A percentile compares a stretch with the other conserved stretches of the same genome.
phyloP scores from a whole-genome alignment of 2,797 vertebrate species.

The Huso huso region DNA sequence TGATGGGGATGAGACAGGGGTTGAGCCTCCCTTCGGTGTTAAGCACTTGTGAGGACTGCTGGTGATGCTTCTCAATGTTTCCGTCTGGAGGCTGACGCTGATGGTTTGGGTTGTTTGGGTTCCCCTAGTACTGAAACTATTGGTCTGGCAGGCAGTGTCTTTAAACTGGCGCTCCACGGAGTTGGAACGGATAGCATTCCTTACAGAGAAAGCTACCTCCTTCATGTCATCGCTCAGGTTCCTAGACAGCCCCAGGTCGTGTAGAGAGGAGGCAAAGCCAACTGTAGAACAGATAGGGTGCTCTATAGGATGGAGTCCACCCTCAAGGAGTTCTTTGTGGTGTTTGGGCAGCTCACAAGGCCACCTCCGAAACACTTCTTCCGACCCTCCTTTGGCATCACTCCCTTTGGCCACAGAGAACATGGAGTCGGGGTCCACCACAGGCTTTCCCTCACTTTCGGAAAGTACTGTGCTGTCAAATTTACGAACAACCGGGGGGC shows the following conservation, averaged over 20 bases:
- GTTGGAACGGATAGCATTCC: conserved; percentile 72
- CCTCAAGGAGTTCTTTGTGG: conserved; percentile 66
- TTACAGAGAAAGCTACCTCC: conserved; percentile 88
- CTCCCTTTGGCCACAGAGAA: conserved; percentile 53
- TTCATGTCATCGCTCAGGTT: conserved; percentile 98
- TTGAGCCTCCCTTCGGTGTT: conserved; percentile 80
- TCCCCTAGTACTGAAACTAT: conserved; percentile 72
- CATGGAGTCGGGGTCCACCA: conserved; percentile 43
- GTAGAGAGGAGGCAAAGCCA: conserved; percentile 71
- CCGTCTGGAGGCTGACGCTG: conserved; percentile 87
- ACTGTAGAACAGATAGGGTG: conserved; percentile 71
- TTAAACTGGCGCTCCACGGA: conserved; percentile 55
- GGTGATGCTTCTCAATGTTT: conserved; percentile 76
- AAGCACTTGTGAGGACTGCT: conserved; percentile 95
- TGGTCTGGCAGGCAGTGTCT: conserved; percentile 88
- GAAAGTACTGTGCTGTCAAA: conserved; percentile 45
- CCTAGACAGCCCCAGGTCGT: conserved; percentile 77
- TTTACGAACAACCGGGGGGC: conserved; percentile 63
- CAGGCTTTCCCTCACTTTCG: conserved; percentile 39
- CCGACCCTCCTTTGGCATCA: conserved; percentile 51
- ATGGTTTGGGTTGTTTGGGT: conserved; percentile 89
- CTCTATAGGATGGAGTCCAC: conserved; percentile 61
- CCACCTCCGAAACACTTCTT: conserved; percentile 78
- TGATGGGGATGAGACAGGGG: conserved; percentile 87
- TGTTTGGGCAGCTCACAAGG: conserved; percentile 59